These are phyloP conservation scores for Echinarachnius parma DNA, from an alignment of 53 echinoderm and acorn worm species.

Conservation along the genomic window DNA sequence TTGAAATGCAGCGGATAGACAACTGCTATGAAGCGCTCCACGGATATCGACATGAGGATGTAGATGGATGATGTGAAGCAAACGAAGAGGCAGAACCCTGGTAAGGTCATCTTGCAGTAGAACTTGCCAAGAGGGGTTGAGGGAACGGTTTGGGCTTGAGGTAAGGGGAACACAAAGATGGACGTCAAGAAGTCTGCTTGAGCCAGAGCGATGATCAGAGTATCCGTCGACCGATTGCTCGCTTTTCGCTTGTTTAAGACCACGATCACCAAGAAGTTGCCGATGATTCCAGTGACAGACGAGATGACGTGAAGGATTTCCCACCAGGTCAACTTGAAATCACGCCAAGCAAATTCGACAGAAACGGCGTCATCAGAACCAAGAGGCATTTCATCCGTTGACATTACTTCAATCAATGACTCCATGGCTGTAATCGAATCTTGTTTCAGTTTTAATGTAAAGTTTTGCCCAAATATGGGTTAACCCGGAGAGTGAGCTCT, in stretches of 20 bases:
- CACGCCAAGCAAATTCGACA: conserved; percentile 1
- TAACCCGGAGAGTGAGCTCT: no score
- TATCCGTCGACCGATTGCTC: conserved; percentile 13
- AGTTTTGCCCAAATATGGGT: no score
- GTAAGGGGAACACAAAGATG: conserved; percentile 13
- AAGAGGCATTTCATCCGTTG: no score
- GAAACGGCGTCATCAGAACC: no score
- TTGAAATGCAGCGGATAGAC: conserved; percentile 22
- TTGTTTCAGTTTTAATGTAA: no score
- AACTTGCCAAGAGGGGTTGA: conserved; percentile 9
- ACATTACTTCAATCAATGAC: no score
- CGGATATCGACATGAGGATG: conserved; percentile 31
- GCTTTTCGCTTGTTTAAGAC: conserved; percentile 17
- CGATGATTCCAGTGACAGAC: conserved; percentile 4
- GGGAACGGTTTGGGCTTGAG: conserved; percentile 2
- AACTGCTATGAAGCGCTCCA: conserved; percentile 15
- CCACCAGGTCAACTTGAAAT: conserved; percentile 4
- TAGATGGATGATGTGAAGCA: conserved; percentile 12
- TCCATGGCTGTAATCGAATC: no score
- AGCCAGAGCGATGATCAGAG: conserved; percentile 13
- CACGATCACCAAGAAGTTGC: conserved; percentile 16
- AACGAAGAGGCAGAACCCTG: conserved; percentile 24
- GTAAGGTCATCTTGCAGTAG: conserved; percentile 28
- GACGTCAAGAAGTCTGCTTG: conserved; percentile 24
- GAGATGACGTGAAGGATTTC: conserved; percentile 25